Percentiles rank a stretch among this genome's conserved stretches.
phyloP scores from a whole-genome alignment of 2,797 vertebrate genomes.

The Clarias fuscus region DNA sequence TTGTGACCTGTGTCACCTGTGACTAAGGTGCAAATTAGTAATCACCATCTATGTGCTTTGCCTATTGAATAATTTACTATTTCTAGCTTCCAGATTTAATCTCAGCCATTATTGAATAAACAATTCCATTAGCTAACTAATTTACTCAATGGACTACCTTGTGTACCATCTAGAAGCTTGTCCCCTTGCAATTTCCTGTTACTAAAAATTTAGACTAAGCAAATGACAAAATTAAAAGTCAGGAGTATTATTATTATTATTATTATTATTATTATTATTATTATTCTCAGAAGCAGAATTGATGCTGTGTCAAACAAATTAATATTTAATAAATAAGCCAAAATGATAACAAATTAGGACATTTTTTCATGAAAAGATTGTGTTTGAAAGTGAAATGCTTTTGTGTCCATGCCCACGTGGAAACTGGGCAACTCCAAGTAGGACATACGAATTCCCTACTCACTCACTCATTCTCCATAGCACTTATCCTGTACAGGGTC shows the following conservation, averaged over 20 bases:
- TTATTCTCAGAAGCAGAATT: not conserved
- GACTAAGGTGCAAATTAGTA: not conserved
- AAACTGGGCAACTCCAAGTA: not conserved
- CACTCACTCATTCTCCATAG: no score
- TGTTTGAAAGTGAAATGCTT: not conserved
- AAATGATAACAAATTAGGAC: not conserved
- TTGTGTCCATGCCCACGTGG: not conserved
- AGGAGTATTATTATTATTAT: not conserved
- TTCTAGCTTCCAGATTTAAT: not conserved
- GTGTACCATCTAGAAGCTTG: not conserved
- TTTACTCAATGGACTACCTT: not conserved
- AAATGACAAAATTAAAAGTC: not conserved
- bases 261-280: not conserved
- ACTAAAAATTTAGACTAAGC: not conserved
- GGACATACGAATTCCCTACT: no score
- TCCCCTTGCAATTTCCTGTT: not conserved
- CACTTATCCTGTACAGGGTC: no score
- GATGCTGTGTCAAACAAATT: not conserved
- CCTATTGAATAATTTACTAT: not conserved
- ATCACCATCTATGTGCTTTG: not conserved
- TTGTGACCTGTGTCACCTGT: no score
- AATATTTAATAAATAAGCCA: not conserved
- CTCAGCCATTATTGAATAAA: not conserved
- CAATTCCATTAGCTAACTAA: not conserved
- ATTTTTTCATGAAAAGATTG: not conserved